Evolutionary conservation across 2,797 vertebrate genomes (phyloP).

Genomic region (Oreochromis grahami): DNA sequence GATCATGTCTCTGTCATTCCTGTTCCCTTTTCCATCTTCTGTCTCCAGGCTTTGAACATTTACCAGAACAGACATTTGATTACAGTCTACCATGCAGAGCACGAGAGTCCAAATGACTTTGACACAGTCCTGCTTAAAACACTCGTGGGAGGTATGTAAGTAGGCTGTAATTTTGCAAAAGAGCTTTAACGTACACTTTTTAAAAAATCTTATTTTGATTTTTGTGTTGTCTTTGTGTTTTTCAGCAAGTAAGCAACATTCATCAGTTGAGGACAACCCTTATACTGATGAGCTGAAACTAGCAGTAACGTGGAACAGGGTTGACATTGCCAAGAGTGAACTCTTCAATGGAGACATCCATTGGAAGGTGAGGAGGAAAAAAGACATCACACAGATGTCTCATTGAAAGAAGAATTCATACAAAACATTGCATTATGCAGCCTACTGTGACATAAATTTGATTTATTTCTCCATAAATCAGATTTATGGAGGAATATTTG

Average conservation of each 20-base stretch:
- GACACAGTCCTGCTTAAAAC: conserved; percentile 64
- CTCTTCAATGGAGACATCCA: conserved; percentile 86
- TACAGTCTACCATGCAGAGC: conserved; percentile 15
- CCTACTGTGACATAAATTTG: accelerated
- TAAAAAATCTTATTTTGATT: neutral
- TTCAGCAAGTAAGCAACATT: conserved; percentile 77
- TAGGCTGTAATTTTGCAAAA: neutral
- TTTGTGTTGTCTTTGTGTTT: neutral
- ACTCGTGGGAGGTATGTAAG: conserved; percentile 76
- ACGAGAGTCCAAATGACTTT: neutral
- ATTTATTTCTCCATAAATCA: neutral
- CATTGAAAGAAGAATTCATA: neutral
- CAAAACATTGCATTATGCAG: neutral
- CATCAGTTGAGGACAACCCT: conserved; percentile 55
- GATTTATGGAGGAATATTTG: neutral
- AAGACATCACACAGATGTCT: neutral
- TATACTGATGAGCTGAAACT: neutral
- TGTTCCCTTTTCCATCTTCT: neutral
- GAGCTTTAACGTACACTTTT: neutral
- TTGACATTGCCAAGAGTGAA: neutral
- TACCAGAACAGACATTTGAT: conserved; percentile 83
- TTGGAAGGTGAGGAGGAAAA: conserved; percentile 77
- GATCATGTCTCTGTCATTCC: neutral
- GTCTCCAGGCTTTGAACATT: conserved; percentile 78
- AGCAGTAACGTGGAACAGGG: neutral